These are phyloP conservation scores for Brachionichthys hirsutus DNA, from an alignment of 2,113 vertebrate genomes.

Conservation along the genomic window DNA sequence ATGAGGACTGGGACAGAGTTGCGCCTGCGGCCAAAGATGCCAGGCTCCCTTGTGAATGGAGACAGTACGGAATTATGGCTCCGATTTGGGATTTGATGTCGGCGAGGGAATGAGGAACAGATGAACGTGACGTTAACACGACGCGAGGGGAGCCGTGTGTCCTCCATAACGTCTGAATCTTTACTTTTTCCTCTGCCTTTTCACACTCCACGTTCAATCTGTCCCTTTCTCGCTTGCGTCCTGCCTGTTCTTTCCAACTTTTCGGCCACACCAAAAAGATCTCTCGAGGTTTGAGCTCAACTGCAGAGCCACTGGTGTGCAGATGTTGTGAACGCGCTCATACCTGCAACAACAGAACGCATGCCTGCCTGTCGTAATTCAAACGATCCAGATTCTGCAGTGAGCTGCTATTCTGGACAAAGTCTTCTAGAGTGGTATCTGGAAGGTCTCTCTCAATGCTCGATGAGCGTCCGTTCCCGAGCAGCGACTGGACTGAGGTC, in stretches of 20 bases:
- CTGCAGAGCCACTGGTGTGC: constrained; percentile 23
- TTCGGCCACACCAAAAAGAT: constrained; percentile 73
- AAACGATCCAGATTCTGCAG: constrained; percentile 51
- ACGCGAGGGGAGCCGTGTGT: constrained; percentile 67
- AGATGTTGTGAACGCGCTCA: constrained; percentile 75
- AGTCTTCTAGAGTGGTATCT: constrained; percentile 75
- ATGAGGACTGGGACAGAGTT: constrained; percentile 54
- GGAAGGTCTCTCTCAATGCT: constrained; percentile 75
- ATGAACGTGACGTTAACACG: constrained; percentile 65
- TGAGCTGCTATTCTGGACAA: constrained; percentile 47
- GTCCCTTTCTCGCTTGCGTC: not conserved
- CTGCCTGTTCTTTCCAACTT: not conserved
- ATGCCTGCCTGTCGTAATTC: constrained; percentile 71
- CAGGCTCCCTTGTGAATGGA: constrained; percentile 51
- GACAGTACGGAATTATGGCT: constrained; percentile 71
- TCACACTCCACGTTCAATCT: not conserved
- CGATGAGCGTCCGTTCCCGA: constrained; percentile 45
- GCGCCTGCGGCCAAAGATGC: constrained; percentile 17
- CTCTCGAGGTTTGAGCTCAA: constrained; percentile 65
- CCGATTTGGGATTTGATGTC: constrained; percentile 69
- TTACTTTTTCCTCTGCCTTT: not conserved
- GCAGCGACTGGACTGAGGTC: constrained; percentile 43
- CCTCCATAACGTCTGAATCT: constrained; percentile 53
- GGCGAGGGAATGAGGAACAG: constrained; percentile 22
- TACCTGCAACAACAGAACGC: constrained; percentile 82